These are phyloP conservation scores for Patella depressa DNA, from an alignment of 2,888 invertebrate genomes.

Conservation along the genomic window DNA sequence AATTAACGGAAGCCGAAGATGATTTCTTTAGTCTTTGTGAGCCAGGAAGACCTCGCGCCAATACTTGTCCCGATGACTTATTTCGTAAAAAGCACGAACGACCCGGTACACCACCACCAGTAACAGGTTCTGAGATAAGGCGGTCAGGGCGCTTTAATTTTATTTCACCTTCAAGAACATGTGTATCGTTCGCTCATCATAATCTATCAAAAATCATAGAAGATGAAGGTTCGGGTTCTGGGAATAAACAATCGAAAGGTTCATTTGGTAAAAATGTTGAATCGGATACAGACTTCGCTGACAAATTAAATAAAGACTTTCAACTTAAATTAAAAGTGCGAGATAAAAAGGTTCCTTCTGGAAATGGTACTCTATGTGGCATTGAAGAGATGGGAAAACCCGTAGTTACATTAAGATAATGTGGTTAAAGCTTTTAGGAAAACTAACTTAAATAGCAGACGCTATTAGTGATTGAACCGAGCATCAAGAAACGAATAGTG, in stretches of 20 bases:
- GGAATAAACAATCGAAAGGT: neutral
- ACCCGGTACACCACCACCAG: neutral
- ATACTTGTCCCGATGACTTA: neutral
- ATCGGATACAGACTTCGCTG: neutral
- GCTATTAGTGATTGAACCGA: too few species aligned
- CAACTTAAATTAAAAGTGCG: neutral
- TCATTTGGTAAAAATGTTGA: neutral
- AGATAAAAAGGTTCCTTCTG: neutral
- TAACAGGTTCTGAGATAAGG: neutral
- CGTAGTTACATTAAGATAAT: too few species aligned
- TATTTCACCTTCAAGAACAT: neutral
- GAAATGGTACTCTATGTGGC: too few species aligned
- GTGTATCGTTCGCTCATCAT: neutral
- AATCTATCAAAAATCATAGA: neutral
- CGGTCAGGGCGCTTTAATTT: neutral
- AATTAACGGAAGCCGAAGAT: neutral
- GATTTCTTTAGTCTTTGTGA: neutral
- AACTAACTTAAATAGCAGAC: too few species aligned
- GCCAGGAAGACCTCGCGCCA: neutral
- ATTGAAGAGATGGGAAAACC: too few species aligned
- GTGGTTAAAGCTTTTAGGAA: too few species aligned
- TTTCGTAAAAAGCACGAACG: neutral
- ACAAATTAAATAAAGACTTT: conserved; percentile 2
- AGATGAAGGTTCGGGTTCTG: neutral
- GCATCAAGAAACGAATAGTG: too few species aligned